Evolutionary conservation across 2,888 invertebrate genomes (phyloP), one percentile per base, ranked within the genome.

Genomic region (Limulus polyphemus): DNA sequence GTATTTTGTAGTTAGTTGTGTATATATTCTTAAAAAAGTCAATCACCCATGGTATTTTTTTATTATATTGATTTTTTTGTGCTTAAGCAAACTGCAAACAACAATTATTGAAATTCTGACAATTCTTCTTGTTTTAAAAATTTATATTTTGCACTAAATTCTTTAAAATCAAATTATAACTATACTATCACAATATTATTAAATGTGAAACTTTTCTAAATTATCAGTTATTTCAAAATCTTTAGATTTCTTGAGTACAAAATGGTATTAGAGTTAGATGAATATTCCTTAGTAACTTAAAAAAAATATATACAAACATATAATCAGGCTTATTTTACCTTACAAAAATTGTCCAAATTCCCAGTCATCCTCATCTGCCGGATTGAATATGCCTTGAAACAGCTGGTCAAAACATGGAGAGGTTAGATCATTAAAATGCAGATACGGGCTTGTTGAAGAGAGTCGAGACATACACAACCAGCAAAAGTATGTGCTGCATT

Each of bases 401-500:
- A 84, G 76, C 67, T 75, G 74, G 57, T 81, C 79, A 68, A 74
- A 80, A 70, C 84, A 84, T 0, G 79, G 78, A 32, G 70, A 68
- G 11, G 63, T 64, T 0, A 76, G 71, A 68, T 77, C 73, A 65
- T 75, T 78, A 72, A 79, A 84, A 72, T 84, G 84, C 3, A 70
- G 64, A 71, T 84, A 84, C 0, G 84, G 84, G 67, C 77, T 76
- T 9, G 72, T 70, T 2, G 74, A 73, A 63, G 79, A 75, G 54
- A 84, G 73, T 17, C 73, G 70, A 1, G 64, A 61, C 49, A 70
- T 67, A 70, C 84, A 85, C 13, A 83, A 69, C 84, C 84, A 85
- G 72, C 84, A 85, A 75, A 85, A 85, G 69, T 76, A 80, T 0
- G 80, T 76, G 17, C 78, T 77, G 71, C 85, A 85, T 65, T 81